phyloP scores from a whole-genome alignment of 2,797 vertebrate genomes.

The Limosa lapponica region DNA sequence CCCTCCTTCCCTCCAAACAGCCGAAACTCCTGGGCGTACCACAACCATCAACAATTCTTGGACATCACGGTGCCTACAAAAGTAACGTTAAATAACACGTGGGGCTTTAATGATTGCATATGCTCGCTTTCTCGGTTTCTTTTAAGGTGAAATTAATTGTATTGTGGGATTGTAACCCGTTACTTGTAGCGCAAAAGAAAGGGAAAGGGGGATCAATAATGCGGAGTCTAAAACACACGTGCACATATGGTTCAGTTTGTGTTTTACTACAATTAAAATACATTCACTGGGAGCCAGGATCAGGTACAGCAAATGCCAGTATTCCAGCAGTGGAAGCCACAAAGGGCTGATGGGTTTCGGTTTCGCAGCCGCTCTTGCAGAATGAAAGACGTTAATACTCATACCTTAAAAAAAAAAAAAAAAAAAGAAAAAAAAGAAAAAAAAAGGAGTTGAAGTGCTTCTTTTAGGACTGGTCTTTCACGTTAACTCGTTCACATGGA shows the following conservation, averaged over 20 bases:
- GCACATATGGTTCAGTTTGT: not conserved
- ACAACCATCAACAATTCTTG: not conserved
- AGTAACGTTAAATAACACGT: not conserved
- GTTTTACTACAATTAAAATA: constrained; percentile 44
- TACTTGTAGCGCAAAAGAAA: constrained; percentile 7
- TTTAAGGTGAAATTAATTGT: not conserved
- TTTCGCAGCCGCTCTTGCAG: not conserved
- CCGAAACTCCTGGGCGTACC: not conserved
- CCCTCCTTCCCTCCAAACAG: not conserved
- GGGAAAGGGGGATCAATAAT: not conserved
- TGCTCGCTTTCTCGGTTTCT: not conserved
- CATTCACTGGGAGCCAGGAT: not conserved
- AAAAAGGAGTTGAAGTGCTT: constrained; percentile 83
- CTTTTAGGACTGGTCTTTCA: constrained; percentile 85
- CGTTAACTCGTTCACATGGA: constrained; percentile 87
- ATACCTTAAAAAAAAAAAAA: constrained; percentile 78
- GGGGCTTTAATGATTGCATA: not conserved
- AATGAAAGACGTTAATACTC: constrained; percentile 14
- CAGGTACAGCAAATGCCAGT: not conserved
- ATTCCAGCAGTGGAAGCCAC: not conserved
- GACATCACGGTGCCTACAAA: not conserved
- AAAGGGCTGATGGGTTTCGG: not conserved
- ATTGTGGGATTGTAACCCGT: not conserved
- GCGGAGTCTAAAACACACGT: not conserved
- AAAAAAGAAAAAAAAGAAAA: constrained; percentile 78